Conservation (phyloP, 2,888 invertebrate genomes). For the Mesorhabditis belari region DNA sequence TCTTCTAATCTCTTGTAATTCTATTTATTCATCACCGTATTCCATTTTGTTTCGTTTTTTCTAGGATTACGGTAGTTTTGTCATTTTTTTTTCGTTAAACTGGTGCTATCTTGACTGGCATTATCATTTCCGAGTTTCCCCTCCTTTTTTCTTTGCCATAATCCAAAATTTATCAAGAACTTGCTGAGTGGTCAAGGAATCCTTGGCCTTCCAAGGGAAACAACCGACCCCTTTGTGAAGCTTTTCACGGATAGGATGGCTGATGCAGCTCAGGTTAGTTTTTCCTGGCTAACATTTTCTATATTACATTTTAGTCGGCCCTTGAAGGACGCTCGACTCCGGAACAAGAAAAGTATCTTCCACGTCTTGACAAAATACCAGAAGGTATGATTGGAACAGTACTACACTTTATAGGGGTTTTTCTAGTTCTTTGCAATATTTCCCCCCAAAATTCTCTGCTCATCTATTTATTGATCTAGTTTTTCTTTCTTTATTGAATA, state of each 20-base stretch:
- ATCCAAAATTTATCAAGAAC: conserved; percentile 42
- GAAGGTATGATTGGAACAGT: conserved; percentile 28
- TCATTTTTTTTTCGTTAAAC: too few species aligned
- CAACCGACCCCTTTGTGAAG: conserved; percentile 39
- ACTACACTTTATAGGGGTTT: too few species aligned
- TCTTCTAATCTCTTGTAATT: background rate
- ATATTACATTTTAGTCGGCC: background rate
- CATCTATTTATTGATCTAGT: too few species aligned
- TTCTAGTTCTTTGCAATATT: too few species aligned
- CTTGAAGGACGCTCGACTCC: background rate
- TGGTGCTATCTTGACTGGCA: too few species aligned
- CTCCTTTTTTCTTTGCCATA: too few species aligned
- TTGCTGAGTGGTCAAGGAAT: conserved; percentile 49
- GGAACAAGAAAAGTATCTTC: conserved; percentile 14
- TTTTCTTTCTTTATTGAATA: too few species aligned
- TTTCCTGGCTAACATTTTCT: background rate
- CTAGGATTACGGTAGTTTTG: too few species aligned
- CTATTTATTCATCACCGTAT: background rate
- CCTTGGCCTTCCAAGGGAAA: conserved; percentile 47
- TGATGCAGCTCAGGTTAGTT: conserved; percentile 26
- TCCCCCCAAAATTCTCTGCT: too few species aligned
- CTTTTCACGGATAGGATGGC: conserved; percentile 42
- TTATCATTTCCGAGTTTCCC: too few species aligned
- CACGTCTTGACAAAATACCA: conserved; percentile 37
- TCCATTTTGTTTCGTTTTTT: background rate